These are phyloP conservation scores for Arvicanthis niloticus DNA, from an alignment of 2,113 vertebrate genomes.

Conservation along the genomic window DNA sequence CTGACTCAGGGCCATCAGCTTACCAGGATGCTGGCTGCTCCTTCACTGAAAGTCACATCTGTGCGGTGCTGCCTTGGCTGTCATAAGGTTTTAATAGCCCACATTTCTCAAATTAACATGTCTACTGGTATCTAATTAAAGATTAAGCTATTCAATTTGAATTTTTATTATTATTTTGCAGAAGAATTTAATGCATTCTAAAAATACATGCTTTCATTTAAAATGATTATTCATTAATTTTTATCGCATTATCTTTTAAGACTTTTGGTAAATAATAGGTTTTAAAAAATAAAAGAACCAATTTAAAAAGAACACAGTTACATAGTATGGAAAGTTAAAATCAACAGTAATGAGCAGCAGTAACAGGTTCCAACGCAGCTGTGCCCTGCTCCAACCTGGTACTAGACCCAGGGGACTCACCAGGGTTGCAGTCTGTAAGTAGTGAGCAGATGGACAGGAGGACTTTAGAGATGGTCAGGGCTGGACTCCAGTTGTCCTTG, in stretches of 20 bases:
- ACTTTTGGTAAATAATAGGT: conserved; percentile 45
- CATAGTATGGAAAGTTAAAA: conserved; percentile 33
- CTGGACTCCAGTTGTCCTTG: conserved; percentile 99
- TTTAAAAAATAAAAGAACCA: conserved; percentile 46
- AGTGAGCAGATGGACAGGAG: conserved; percentile 99
- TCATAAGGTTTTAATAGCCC: conserved; percentile 73
- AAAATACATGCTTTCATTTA: conserved; percentile 68
- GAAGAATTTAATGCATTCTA: conserved; percentile 18
- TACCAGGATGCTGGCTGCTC: conserved; percentile 64
- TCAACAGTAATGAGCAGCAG: neutral
- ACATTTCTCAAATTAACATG: conserved; percentile 77
- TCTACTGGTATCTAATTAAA: conserved; percentile 74
- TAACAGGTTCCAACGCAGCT: neutral
- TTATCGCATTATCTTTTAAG: neutral
- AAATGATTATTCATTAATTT: conserved; percentile 69
- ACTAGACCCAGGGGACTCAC: conserved; percentile 85
- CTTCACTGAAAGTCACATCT: conserved; percentile 65
- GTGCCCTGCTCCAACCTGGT: no score
- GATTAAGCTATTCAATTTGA: conserved; percentile 70
- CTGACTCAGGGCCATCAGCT: conserved; percentile 59
- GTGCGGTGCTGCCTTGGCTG: conserved; percentile 30
- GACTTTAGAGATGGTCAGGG: conserved; percentile 97
- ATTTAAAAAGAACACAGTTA: neutral
- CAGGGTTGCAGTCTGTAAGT: conserved; percentile 98
- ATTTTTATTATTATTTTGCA: conserved; percentile 73